Evolutionary conservation across 2,888 invertebrate genomes (phyloP).

Genomic region (Drosophila kuntzei): DNA sequence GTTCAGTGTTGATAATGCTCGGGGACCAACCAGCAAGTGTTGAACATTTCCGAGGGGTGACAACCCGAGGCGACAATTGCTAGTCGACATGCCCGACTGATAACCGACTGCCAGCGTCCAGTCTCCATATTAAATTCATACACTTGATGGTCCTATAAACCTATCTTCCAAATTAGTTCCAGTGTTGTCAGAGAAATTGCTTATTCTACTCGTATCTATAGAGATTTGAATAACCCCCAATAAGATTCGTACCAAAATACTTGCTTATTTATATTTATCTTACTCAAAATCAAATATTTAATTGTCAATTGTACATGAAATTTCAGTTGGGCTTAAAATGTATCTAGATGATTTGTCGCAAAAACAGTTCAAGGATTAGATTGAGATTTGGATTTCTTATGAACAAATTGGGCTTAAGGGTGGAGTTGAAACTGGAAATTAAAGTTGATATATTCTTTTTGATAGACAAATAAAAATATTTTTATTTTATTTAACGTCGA

Average conservation of each 20-base stretch:
- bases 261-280: constrained; percentile 1
- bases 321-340: not conserved
- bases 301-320: not conserved
- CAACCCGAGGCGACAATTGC: constrained; percentile 37
- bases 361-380: not conserved
- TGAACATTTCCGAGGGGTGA: constrained; percentile 51
- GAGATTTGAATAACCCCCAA: constrained; percentile 36
- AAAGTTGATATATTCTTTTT: too few relatives aligned
- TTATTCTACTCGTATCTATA: constrained; percentile 24
- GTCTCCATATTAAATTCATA: constrained; percentile 1
- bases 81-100: constrained; percentile 23
- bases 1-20: constrained; percentile 54
- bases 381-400: not conserved
- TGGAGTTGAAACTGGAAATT: not conserved
- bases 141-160: constrained; percentile 13
- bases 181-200: constrained; percentile 35
- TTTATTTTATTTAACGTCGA: too few relatives aligned
- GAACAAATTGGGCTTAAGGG: not conserved
- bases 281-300: constrained; percentile 12
- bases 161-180: constrained; percentile 52
- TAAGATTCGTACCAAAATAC: constrained; percentile 3
- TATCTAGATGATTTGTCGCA: not conserved
- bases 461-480: too few relatives aligned
- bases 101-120: constrained; percentile 36
- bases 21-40: constrained; percentile 61